Conservation (phyloP, 2,888 invertebrate genomes). For the Anorthoa munda region DNA sequence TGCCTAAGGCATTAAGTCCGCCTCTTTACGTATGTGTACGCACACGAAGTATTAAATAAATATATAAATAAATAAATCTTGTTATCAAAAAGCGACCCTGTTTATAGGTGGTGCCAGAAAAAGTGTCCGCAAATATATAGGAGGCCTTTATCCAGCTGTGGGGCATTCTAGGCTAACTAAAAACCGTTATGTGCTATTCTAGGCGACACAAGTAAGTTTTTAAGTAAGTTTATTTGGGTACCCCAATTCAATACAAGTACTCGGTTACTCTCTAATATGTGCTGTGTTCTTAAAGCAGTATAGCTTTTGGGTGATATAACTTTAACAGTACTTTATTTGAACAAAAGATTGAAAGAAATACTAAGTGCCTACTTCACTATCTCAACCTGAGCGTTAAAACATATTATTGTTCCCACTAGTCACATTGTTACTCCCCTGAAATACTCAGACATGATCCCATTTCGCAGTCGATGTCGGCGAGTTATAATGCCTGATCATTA, state of each 20-base stretch:
- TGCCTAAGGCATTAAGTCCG: no score
- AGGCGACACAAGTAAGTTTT: no score
- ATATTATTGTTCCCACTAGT: background rate
- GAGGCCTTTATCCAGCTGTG: background rate
- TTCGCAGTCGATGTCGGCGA: constrained; percentile 18
- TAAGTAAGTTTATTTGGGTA: no score
- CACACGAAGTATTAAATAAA: no score
- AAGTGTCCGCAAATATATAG: background rate
- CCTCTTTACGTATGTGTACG: no score
- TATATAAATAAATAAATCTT: no score
- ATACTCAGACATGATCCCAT: constrained; percentile 12
- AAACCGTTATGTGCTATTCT: no score
- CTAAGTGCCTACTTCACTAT: background rate
- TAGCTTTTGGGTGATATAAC: background rate
- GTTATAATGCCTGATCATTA: constrained; percentile 43
- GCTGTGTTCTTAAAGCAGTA: no score
- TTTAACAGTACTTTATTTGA: background rate
- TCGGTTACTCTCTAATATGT: no score
- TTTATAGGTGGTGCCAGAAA: background rate
- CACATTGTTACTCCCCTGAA: constrained; percentile 4
- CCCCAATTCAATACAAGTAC: no score
- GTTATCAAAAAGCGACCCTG: background rate
- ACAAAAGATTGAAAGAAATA: background rate
- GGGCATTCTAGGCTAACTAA: background rate
- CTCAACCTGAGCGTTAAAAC: background rate